Conservation (phyloP, 2,888 invertebrate species). For the Mylabris sibirica region DNA sequence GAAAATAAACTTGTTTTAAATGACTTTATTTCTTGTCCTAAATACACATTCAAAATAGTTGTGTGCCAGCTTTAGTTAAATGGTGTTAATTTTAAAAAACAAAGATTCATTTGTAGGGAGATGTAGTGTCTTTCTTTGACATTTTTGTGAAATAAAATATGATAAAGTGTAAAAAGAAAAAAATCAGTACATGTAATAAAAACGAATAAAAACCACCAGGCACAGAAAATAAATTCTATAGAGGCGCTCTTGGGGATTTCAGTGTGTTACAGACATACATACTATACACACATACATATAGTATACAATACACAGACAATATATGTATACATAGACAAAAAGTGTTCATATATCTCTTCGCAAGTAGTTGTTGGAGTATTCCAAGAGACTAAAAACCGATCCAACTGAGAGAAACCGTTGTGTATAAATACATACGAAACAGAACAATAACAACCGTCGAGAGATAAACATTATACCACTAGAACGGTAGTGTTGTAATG, state of each 20-base stretch:
- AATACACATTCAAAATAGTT: not conserved
- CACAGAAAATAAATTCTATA: conserved; percentile 3
- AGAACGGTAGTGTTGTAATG: not conserved
- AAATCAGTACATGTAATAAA: conserved; percentile 4
- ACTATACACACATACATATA: not conserved
- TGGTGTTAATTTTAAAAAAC: not conserved
- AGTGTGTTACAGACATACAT: not conserved
- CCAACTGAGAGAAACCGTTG: conserved; percentile 39
- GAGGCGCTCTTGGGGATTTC: conserved; percentile 11
- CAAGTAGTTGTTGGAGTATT: conserved; percentile 45
- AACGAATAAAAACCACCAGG: conserved; percentile 10
- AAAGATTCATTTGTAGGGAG: not conserved
- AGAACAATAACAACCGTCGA: conserved; percentile 47
- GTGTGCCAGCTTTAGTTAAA: not conserved
- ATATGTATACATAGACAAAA: conserved; percentile 42
- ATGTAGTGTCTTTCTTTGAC: not conserved
- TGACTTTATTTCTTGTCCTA: too few relatives aligned
- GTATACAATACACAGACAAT: not conserved
- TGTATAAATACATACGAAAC: conserved; percentile 56
- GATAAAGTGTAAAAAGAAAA: not conserved
- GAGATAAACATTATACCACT: conserved; percentile 38
- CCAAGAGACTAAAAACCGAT: conserved; percentile 52
- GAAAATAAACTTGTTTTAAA: not conserved
- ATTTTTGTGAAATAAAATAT: not conserved
- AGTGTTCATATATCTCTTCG: conserved; percentile 51